Percentiles rank a stretch among this genome's conserved stretches.
These are phyloP conservation scores for Ferdinandea cuprea DNA, from an alignment of 2,888 invertebrate genomes.

Conservation along the genomic window DNA sequence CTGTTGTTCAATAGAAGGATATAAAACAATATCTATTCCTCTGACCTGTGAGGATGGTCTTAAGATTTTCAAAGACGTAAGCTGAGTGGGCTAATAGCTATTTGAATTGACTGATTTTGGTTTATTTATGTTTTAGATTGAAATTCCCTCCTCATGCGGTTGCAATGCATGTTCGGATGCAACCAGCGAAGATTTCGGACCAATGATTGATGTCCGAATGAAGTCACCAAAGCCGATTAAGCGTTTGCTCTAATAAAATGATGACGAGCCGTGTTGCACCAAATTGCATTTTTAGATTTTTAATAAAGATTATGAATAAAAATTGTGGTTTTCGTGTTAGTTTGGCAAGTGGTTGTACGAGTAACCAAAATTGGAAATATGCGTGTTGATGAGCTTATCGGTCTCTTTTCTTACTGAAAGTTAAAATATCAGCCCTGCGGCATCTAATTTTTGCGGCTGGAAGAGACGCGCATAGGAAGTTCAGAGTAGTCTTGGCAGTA, in stretches of 20 bases:
- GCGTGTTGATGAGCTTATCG: no score
- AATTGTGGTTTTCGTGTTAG: no score
- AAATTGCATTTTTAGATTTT: no score
- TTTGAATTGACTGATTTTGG: neutral
- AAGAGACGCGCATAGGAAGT: no score
- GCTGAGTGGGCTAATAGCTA: constrained; percentile 46
- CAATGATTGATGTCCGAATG: constrained; percentile 74
- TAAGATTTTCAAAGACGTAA: constrained; percentile 75
- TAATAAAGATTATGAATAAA: no score
- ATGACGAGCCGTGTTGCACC: no score
- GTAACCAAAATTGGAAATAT: no score
- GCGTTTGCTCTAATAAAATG: constrained; percentile 13
- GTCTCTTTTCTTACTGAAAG: no score
- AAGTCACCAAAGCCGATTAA: constrained; percentile 34
- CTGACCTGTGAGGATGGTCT: constrained; percentile 84
- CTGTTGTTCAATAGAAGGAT: constrained; percentile 84
- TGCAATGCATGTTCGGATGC: constrained; percentile 78
- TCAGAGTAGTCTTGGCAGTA: no score
- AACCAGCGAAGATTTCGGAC: constrained; percentile 63
- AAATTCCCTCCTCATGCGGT: constrained; percentile 80
- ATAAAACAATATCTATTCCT: constrained; percentile 78
- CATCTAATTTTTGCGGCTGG: no score
- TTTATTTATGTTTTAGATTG: constrained; percentile 75
- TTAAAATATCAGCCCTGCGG: no score
- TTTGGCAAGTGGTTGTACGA: no score